phyloP scores from a whole-genome alignment of 2,888 invertebrate species.

The Zygogramma bicolorata region DNA sequence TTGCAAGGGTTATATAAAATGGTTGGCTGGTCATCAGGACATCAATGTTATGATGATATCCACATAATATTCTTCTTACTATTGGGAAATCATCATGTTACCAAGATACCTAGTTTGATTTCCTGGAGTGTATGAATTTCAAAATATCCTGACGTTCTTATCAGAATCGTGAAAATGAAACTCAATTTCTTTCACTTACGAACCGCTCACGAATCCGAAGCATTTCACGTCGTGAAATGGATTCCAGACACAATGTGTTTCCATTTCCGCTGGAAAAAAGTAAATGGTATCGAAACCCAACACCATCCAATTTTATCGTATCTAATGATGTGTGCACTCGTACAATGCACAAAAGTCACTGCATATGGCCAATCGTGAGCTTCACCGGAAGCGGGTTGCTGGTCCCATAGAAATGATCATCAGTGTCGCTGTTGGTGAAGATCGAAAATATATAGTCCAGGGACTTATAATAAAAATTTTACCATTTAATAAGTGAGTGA shows the following conservation, averaged over 20 bases:
- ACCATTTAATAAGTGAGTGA: no score
- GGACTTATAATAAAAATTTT: background rate
- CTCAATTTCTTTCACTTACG: background rate
- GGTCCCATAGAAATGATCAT: slow-evolving; percentile 32
- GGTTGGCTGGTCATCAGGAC: no score
- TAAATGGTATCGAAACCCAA: background rate
- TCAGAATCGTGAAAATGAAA: background rate
- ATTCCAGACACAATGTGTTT: background rate
- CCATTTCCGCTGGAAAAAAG: slow-evolving; percentile 11
- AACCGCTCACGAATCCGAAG: background rate
- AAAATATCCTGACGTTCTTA: no score
- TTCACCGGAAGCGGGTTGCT: slow-evolving; percentile 38
- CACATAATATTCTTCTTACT: no score
- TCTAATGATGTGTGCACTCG: slow-evolving; percentile 4
- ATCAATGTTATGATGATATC: no score
- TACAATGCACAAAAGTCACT: slow-evolving; percentile 12
- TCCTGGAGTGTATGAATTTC: no score
- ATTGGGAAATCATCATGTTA: no score
- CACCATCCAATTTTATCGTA: background rate
- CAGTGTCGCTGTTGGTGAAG: slow-evolving; percentile 14
- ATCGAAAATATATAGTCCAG: slow-evolving; percentile 5
- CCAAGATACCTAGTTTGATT: no score
- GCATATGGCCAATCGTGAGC: slow-evolving; percentile 35
- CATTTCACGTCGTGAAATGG: background rate
- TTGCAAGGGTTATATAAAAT: no score